Evolutionary conservation across 2,113 vertebrate genomes (phyloP).

Genomic region (Platysternon megacephalum): DNA sequence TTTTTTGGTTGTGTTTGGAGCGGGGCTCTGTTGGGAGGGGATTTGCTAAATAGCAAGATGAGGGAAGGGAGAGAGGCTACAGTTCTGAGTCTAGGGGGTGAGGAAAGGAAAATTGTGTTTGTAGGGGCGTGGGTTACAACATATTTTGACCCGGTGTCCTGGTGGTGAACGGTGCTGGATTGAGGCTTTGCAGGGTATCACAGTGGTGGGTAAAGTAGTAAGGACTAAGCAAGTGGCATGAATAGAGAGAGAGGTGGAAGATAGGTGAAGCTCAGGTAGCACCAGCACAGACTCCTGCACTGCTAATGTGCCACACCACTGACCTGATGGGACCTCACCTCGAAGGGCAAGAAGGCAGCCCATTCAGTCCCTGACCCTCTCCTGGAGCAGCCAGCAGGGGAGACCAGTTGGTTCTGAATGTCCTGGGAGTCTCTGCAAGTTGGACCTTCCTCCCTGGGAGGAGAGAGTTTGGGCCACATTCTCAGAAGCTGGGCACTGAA

Average conservation of each 20-base stretch:
- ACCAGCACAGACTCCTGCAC: neutral
- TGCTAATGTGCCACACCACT: neutral
- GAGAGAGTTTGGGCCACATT: neutral
- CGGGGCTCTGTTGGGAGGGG: neutral
- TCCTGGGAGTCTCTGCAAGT: neutral
- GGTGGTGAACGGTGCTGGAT: neutral
- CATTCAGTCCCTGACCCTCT: neutral
- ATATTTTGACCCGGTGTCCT: neutral
- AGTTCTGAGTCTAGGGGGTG: neutral
- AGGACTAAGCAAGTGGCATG: neutral
- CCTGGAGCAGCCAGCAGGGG: neutral
- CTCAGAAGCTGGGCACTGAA: neutral
- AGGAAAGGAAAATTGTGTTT: fast-evolving
- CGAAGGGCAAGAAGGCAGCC: neutral
- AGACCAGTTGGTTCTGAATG: neutral
- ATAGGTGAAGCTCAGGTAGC: neutral
- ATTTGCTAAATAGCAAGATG: neutral
- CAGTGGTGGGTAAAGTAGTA: neutral
- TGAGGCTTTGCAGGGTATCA: neutral
- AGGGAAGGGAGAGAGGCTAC: neutral
- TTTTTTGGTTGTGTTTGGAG: neutral
- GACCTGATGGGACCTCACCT: neutral
- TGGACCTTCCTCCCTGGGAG: neutral
- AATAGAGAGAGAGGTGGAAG: neutral
- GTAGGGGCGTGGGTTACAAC: too few species aligned